Base-by-base conservation (phyloP, 92 coral and sea anemone genomes). In the Parazoanthus darwini region DNA sequence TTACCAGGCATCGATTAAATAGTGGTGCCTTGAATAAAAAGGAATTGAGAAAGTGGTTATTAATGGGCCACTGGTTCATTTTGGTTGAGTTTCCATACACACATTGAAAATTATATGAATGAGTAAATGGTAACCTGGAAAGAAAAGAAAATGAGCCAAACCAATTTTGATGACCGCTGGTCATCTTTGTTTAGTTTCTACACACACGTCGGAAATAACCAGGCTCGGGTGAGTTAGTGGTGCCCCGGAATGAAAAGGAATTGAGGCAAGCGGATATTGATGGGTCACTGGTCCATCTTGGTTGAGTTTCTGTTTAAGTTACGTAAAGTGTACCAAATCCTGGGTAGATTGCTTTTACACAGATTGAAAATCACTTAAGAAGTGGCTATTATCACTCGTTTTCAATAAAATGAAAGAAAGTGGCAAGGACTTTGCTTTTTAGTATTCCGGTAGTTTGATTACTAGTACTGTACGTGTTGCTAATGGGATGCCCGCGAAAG, bases 251-350 rank as follows among this genome's bases (percentile, higher is more conserved):
- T 16, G 80, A 0, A 23, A 68, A 94, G 90, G 96, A 96, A 84
- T 85, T 95, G 29, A 82, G 99, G 89, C 96, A 96, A 23, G 99
- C 99, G 6, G 98, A 95, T n/a, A 95, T 96, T 20, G 94, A 96
- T 88, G 98, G 98, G 59, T 98, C 99, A 0, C 91, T 88, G 54
- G 94, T 95, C 26, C 98, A 96, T 67, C 98, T 98, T 29, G 99
- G 98, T 98, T 94, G 16, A 54, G 20, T 58, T 43, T 35, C 78
- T 74, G 33, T 29, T 29, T 29, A 29, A 29, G 33, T 29, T 29
- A 29, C 33, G 33, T 29, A 29, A 29, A 29, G 33, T 29, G 33
- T 29, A 29, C 33, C 33, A 29, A 29, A 29, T 29, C 33, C 33
- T 29, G 33, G 33, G 33, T 29, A 29, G 33, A 29, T 36, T 72